Evolutionary conservation across 1,140 invertebrate species (phyloP), one percentile per base, ranked within the genome.

Genomic region (Pectinophora gossypiella): DNA sequence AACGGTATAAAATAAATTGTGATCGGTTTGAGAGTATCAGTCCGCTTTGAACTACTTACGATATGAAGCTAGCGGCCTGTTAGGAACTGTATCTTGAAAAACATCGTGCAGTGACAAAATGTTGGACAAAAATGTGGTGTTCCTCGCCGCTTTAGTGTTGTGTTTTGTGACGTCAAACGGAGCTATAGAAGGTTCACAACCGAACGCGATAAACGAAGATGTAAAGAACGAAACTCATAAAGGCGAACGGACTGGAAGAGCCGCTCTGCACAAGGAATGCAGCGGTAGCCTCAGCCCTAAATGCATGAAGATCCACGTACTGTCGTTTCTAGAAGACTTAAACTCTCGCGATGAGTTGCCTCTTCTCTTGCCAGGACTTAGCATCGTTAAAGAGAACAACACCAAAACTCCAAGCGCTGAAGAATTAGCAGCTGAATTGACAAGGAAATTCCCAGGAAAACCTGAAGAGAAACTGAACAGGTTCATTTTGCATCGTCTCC

Each of bases 221-320:
- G 44, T 50, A 6, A 76, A 74, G 23, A 84, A 76, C 47, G 44
- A 51, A 5, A 56, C 65, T 0, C 67, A 60, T 15, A 20, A 21
- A 16, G 64, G 66, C 0, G 81, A 83, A 35, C 53, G 83, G 36
- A 58, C 67, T 13, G 78, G 76, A 12, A 68, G 80, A 44, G 1
- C 72, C 0, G 4, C 73, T 0, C 49, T 86, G 7, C 64, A 83
- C 15, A 87, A 83, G 49, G 84, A 87, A 65, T 87, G 84, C 45
- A 76, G 61, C 18, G 65, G 59, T 16, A 68, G 66, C 23, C 46
- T 87, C 48, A 94, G 91, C 80, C 88, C 91, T 13, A 93, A 93
- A 65, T 96, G 94, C 70, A 76, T 95, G 1, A 95, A 95, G 72
- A 84, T 96, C 23, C 94, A 94, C 58, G 90, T 94, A 20, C 90